These are phyloP conservation scores for Chaenogobius annularis DNA, from an alignment of 2,113 vertebrate genomes.

Conservation along the genomic window DNA sequence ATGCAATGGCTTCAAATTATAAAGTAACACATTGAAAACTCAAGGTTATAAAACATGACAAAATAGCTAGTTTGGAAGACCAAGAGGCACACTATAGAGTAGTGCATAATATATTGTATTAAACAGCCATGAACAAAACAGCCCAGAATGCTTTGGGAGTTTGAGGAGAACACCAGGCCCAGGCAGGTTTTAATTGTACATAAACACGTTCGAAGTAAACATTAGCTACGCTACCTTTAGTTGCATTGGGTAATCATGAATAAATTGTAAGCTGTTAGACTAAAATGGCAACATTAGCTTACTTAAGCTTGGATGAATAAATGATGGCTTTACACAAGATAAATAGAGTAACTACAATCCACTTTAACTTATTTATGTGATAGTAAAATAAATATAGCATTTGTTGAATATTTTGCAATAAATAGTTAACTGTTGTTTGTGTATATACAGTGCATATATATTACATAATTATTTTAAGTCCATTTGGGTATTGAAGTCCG, in stretches of 20 bases:
- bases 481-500: neutral
- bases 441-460: neutral
- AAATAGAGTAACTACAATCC: neutral
- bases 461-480: neutral
- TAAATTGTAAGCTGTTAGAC: neutral
- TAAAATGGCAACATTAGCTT: slow-evolving; percentile 1
- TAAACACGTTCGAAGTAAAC: neutral
- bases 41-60: slow-evolving; percentile 21
- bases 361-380: neutral
- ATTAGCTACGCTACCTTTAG: neutral
- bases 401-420: neutral
- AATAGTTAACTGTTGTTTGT: neutral
- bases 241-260: neutral
- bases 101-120: neutral
- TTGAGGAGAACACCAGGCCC: neutral
- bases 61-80: neutral
- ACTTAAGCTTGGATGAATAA: slow-evolving; percentile 1
- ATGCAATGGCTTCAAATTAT: neutral
- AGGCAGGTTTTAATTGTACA: neutral
- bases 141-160: neutral
- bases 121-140: neutral
- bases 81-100: neutral
- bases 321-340: neutral
- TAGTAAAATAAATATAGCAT: neutral
- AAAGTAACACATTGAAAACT: neutral